Evolutionary conservation across 1,140 invertebrate species (phyloP).

Genomic region (Micrasema longulum): DNA sequence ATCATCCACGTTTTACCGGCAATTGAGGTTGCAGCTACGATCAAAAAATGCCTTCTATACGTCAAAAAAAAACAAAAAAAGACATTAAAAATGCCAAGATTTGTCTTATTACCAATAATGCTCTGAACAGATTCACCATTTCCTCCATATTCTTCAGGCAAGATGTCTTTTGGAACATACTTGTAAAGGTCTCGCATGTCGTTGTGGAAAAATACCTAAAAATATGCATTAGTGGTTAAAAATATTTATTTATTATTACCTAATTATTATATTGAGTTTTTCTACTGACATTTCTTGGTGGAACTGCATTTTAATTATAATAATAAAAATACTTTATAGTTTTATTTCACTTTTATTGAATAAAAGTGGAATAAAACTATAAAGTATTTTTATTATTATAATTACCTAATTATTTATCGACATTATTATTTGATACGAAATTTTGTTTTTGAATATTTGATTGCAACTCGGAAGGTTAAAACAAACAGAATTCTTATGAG

Average conservation of each 20-base stretch:
- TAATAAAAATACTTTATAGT: too few species aligned
- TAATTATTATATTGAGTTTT: not conserved
- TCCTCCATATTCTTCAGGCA: constrained; percentile 71
- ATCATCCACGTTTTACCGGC: too few species aligned
- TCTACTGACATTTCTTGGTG: too few species aligned
- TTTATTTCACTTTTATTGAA: not conserved
- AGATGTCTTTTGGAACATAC: constrained; percentile 64
- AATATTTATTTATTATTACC: not conserved
- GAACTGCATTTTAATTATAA: too few species aligned
- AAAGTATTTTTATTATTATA: too few species aligned
- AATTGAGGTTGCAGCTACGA: too few species aligned
- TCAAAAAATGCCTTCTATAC: too few species aligned
- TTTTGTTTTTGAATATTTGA: not conserved
- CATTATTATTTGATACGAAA: too few species aligned
- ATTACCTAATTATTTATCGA: too few species aligned
- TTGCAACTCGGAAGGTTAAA: not conserved
- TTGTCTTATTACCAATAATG: constrained; percentile 56
- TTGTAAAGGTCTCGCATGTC: constrained; percentile 66
- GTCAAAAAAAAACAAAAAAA: not conserved
- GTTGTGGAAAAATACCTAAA: constrained; percentile 68
- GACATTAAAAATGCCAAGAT: not conserved
- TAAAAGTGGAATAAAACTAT: not conserved
- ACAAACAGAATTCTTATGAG: not conserved
- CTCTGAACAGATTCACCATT: constrained; percentile 64
- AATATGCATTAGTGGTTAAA: constrained; percentile 10